phyloP scores from a whole-genome alignment of 2,113 vertebrate species.

The Poeciliopsis retropinna region DNA sequence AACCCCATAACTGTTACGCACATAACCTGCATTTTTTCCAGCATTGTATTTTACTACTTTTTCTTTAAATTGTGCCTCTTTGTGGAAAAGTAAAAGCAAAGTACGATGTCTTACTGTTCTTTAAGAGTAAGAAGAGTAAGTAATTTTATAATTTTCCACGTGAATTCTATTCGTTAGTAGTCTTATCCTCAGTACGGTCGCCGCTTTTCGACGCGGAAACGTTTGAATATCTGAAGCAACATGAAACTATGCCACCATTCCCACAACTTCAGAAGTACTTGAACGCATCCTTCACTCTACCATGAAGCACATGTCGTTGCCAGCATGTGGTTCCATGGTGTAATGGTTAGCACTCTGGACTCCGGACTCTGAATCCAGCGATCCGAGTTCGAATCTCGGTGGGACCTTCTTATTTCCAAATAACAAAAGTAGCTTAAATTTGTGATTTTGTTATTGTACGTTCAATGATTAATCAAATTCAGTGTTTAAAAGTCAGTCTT shows the following conservation, averaged over 20 bases:
- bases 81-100: background rate
- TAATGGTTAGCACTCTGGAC: conserved; percentile 86
- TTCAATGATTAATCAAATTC: too few relatives aligned
- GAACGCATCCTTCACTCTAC: background rate
- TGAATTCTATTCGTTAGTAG: too few relatives aligned
- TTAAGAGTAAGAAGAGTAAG: too few relatives aligned
- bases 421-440: too few relatives aligned
- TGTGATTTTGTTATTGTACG: too few relatives aligned
- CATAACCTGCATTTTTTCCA: background rate
- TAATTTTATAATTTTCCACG: too few relatives aligned
- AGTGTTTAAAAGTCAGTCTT: too few relatives aligned
- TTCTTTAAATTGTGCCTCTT: background rate
- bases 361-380: conserved; percentile 85
- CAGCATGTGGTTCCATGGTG: conserved; percentile 62
- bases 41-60: background rate
- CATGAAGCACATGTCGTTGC: accelerated
- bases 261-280: background rate
- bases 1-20: background rate
- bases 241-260: background rate
- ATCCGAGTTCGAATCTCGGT: conserved; percentile 82
- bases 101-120: too few relatives aligned
- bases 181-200: too few relatives aligned
- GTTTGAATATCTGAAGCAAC: background rate
- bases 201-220: too few relatives aligned
- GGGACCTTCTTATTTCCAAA: conserved; percentile 45